Base-by-base conservation (phyloP, 2,113 vertebrate genomes). In the Leptobrachium leishanense region DNA sequence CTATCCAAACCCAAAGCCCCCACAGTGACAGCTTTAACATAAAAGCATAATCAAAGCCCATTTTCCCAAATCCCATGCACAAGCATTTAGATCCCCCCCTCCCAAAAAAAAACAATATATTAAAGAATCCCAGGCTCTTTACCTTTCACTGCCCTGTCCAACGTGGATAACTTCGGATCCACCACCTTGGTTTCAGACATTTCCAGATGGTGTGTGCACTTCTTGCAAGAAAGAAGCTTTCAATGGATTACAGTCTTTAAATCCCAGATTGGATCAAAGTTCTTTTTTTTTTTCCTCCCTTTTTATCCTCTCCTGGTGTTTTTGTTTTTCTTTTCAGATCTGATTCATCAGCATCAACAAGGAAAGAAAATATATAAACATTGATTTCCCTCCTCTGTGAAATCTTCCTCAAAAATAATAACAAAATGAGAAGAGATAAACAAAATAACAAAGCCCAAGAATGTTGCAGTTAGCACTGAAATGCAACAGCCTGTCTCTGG, bases 111-210 rank as follows among this genome's bases (percentile, higher is more conserved):
- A 31, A 31, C n/a, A n/a, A n/a, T n/a, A n/a, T n/a, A n/a, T n/a
- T 31, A 31, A 31, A 31, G 20, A 31, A 31, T 31, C 73, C 42
- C 63, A 44, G 10, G 41, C 3, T 53, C 9, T 95, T 95, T 91
- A 98, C 96, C 95, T 96, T 96, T 97, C 88, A 98, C 94, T 91
- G 93, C 95, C 93, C 96, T 92, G 90, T 98, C 96, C 90, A 95
- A 95, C 90, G 96, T 98, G 85, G 96, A 98, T 90, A 98, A 96
- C 95, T 96, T 98, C 88, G 96, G 95, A 75, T 98, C 96, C 87
- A 91, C 93, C 87, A 94, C 95, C 94, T 95, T 98, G 90, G 94
- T 95, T 90, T 98, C 96, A 91, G 96, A 97, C 96, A 98, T 98
- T 92, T 96, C 96, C 95, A 94, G 90, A 85, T 87, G 85, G 85